Evolutionary conservation across 1,140 invertebrate genomes (phyloP).

Genomic region (Brevipalpus yothersi): DNA sequence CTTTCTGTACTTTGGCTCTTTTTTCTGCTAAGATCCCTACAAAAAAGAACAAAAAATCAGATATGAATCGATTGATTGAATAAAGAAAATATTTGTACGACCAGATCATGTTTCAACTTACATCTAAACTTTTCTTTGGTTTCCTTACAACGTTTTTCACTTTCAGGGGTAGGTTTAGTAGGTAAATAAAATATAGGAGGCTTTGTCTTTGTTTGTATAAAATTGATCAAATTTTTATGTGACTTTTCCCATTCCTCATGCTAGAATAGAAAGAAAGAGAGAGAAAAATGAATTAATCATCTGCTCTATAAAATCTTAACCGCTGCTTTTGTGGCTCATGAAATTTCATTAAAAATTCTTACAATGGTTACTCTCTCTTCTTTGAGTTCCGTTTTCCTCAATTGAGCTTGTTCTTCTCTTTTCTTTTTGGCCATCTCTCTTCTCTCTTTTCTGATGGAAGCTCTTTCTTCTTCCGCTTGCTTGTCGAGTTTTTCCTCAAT

Average conservation of each 20-base stretch:
- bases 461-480: constrained; percentile 59
- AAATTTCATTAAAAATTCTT: constrained; percentile 9
- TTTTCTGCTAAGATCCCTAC: constrained; percentile 24
- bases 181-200: constrained; percentile 70
- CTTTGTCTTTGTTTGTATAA: constrained; percentile 61
- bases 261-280: constrained; percentile 18
- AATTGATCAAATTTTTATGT: constrained; percentile 45
- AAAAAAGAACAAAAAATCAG: constrained; percentile 8
- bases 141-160: constrained; percentile 28
- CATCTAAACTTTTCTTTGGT: constrained; percentile 31
- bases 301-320: neutral
- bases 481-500: constrained; percentile 83
- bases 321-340: neutral
- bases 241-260: constrained; percentile 56
- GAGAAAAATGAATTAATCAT: neutral
- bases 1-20: constrained; percentile 24
- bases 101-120: constrained; percentile 17
- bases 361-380: constrained; percentile 63
- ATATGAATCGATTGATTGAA: neutral
- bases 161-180: constrained; percentile 34
- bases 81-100: constrained; percentile 4
- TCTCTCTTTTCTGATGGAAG: constrained; percentile 53
- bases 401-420: constrained; percentile 61
- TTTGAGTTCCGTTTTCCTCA: constrained; percentile 67
- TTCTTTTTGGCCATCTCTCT: constrained; percentile 58